Evolutionary conservation across 1,140 invertebrate genomes (phyloP), one percentile per base, ranked within the genome.

Genomic region (Theocolax elegans): DNA sequence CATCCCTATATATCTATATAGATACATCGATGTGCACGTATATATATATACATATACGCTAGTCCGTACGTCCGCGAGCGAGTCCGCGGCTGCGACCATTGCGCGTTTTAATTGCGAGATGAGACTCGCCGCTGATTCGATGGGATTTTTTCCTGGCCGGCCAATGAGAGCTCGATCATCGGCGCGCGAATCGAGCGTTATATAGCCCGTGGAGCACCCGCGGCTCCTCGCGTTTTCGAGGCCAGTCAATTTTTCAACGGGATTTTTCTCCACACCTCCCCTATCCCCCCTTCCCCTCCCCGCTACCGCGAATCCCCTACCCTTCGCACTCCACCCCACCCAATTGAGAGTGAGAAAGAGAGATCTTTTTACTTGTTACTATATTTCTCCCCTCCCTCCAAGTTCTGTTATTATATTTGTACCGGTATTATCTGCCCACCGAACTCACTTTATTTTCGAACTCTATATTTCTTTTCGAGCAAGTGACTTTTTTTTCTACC

Each of bases 61-160:
- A n/a, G n/a, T n/a, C n/a, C n/a, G n/a, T n/a, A n/a, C n/a, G n/a
- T n/a, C n/a, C 19, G 10, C 19, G 21, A 25, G 27, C 19, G 60
- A 7, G 60, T 40, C 67, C 58, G 70, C 40, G 53, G 62, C 65
- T 76, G 74, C 77, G 79, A 81, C 83, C 81, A 82, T 83, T 81
- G 78, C 81, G 80, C 77, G 80, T 83, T 84, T 84, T 84, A 84
- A 84, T 84, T 84, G 81, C 82, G 81, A 82, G 81, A 82, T 81
- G 76, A 76, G 73, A 72, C 80, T 82, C 78, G 82, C 80, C 69
- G 80, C 83, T 82, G 81, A 84, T 84, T 83, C 82, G 83, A 82
- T 81, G 80, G 80, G 77, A 83, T 83, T 83, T 82, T 84, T 83
- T 83, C 78, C 74, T 73, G 71, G 75, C 77, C 73, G 81, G 79